These are phyloP conservation scores for Polyommatus iphigenia DNA, from an alignment of 2,888 invertebrate genomes.

Conservation along the genomic window DNA sequence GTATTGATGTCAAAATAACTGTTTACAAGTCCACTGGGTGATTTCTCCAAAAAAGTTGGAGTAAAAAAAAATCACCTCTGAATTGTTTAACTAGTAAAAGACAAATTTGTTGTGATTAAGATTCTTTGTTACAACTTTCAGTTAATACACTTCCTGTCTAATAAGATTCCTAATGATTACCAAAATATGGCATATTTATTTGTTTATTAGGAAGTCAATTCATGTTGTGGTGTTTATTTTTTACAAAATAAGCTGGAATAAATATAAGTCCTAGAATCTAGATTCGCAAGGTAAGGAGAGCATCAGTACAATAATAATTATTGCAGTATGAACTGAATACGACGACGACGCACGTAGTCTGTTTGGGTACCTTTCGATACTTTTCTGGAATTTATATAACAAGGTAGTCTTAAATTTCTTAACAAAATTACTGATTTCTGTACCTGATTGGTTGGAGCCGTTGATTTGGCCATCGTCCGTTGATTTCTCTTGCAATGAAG, in stretches of 20 bases:
- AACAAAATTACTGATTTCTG: conserved; percentile 41
- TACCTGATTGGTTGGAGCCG: conserved; percentile 70
- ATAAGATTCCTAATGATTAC: background rate
- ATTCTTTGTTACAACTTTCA: background rate
- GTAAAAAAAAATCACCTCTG: background rate
- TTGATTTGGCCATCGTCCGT: conserved; percentile 68
- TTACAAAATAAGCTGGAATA: background rate
- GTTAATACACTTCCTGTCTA: background rate
- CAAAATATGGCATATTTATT: background rate
- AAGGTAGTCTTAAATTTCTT: conserved; percentile 29
- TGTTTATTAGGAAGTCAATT: background rate
- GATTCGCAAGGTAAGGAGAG: background rate
- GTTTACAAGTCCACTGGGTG: background rate
- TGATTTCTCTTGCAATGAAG: conserved; percentile 75
- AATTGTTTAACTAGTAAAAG: background rate
- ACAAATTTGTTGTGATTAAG: background rate
- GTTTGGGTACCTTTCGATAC: conserved; percentile 23
- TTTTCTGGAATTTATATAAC: conserved; percentile 9
- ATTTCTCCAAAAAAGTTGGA: background rate
- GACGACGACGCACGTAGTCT: background rate
- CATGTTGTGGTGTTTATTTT: background rate
- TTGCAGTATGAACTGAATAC: background rate
- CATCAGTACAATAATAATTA: background rate
- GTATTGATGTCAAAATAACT: background rate
- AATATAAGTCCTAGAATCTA: background rate